Evolutionary conservation across 2,797 vertebrate genomes (phyloP), one percentile per base, ranked within the genome.

Genomic region (Lithobates pipiens): DNA sequence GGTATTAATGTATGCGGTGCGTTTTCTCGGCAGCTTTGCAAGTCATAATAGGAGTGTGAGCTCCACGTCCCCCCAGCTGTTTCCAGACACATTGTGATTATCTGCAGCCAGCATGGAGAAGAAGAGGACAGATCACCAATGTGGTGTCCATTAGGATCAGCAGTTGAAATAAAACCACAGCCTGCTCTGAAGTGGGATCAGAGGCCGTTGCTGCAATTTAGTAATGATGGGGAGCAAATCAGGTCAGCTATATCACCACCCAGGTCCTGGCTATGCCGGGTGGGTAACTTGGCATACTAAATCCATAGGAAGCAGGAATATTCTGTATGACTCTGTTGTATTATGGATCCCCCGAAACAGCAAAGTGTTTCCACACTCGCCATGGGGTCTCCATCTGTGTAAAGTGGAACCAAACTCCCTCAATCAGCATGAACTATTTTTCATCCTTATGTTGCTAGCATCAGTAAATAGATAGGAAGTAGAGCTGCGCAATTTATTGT

Each of bases 1-100:
- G 78, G n/a, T 71, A 57, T 18, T 57, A 81, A 81, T 72, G 54
- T 42, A 81, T 81, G 79, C 69, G 36, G 79, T 16, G 78, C 54
- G 32, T 70, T 36, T 23, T 50, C 11, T 70, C 67, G 32, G 25
- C 5, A 29, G 21, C 15, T 39, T 70, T n/a, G n/a, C 25, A 25
- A 68, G 10, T 50, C 9, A 23, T 36, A 25, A 25, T 18, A 34
- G 44, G 6, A 11, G 42, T 69, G 65, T 61, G 54, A 23, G 54
- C 23, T 21, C 21, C 63, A 73, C 69, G 29, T 63, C 50, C 68
- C 69, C 10, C 1, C 15, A n/a, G 42, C 44, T 3, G 18, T 63
- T 81, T 57, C 23, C 15, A 73, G 39, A 73, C 70, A 73, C 32
- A 27, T 44, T 25, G 29, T 61, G 34, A 9, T 77, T 27, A 72